Evolutionary conservation across 1,140 invertebrate genomes (phyloP).

Genomic region (Mercenaria mercenaria): DNA sequence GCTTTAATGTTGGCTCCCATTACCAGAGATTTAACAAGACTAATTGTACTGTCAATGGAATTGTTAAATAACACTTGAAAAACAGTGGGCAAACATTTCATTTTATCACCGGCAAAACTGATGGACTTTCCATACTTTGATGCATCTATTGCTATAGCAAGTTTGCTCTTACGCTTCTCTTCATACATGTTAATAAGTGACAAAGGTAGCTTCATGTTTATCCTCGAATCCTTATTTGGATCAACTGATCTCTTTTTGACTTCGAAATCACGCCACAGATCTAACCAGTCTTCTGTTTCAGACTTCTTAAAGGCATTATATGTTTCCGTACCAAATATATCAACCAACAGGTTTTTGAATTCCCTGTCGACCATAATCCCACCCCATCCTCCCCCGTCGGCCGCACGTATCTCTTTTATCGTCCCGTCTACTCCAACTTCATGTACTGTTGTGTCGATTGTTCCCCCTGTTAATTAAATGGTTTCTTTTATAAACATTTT

Average conservation of each 20-base stretch:
- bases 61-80: background rate
- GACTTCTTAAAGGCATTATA: background rate
- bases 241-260: constrained; percentile 4
- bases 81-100: background rate
- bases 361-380: constrained; percentile 12
- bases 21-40: background rate
- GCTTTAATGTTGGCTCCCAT: background rate
- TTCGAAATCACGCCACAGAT: constrained; percentile 34
- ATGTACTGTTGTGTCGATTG: constrained; percentile 32
- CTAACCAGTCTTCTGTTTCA: constrained; percentile 25
- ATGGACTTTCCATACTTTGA: background rate
- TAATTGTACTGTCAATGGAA: background rate
- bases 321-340: background rate
- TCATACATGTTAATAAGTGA: background rate
- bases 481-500: too few relatives aligned
- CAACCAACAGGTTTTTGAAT: constrained; percentile 1
- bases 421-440: background rate
- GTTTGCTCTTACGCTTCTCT: background rate
- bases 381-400: constrained; percentile 13
- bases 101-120: background rate
- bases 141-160: background rate
- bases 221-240: background rate
- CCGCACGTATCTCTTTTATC: background rate
- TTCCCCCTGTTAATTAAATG: too few relatives aligned
- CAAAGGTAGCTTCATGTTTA: background rate